Base-by-base conservation (phyloP, 2,797 vertebrate genomes). In the Sitta carolinensis region DNA sequence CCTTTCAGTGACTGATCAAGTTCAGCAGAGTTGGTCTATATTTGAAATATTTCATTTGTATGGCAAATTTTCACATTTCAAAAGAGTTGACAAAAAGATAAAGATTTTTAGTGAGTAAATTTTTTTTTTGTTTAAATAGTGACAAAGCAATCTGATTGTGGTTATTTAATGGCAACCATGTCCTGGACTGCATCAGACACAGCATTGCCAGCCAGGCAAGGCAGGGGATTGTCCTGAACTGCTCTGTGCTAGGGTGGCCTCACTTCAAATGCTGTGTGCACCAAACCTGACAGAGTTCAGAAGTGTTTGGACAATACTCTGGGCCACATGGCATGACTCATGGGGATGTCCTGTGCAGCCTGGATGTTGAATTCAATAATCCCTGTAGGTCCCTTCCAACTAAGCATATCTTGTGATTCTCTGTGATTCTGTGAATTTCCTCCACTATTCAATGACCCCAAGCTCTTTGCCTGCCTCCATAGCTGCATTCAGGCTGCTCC, bases 161-260 rank as follows among this genome's bases (percentile, higher is more conserved):
- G 2, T 67, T 89, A 17, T 91, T 89, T 64, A 80, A 38, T 48
- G 40, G 34, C 25, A 61, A 0, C 4, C 10, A 3, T 69, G n/a
- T 47, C n/a, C 63, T 77, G 73, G 55, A 21, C 25, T 40, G 13
- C 30, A 42, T 47, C 55, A 69, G 48, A 42, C 20, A 14, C 40
- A 47, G 3, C 13, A 54, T 20, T 0, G 0, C 34, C 25, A 77
- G 34, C 55, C 42, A 34, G 20, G 0, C 34, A 20, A 77, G 34
- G 48, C 42, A 34, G 20, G 13, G 14, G 25, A 18, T 62, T 86
- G 16, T 86, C 57, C 25, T 0, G 0, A 7, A 4, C 30, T 69
- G 9, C 25, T 42, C 14, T 42, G 25, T 30, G 29, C 47, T 47
- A 7, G 16, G 10, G 25, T 7, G 7, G 20, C 34, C 63, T 61